phyloP scores from a whole-genome alignment of 1,140 invertebrate species.

The Sarcophaga peregrina region DNA sequence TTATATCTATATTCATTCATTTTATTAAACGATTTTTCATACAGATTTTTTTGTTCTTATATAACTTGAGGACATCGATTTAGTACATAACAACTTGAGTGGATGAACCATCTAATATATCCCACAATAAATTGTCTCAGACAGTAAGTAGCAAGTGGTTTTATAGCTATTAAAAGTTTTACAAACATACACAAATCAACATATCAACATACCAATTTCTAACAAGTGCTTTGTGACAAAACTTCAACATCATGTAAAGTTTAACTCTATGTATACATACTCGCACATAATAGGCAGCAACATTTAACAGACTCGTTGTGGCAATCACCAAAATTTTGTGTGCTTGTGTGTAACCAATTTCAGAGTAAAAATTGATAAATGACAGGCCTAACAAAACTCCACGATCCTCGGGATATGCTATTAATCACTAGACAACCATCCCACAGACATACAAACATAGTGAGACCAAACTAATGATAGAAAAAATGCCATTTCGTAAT shows the following conservation, averaged over 20 bases:
- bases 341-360: conserved; percentile 32
- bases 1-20: neutral
- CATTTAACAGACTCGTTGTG: no score
- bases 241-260: neutral
- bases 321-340: neutral
- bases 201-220: no score
- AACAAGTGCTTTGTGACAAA: neutral
- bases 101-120: neutral
- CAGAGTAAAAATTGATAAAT: conserved; percentile 34
- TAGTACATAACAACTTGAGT: neutral
- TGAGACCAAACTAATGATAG: neutral
- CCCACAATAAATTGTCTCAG: neutral
- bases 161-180: no score
- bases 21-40: neutral
- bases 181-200: no score
- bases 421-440: neutral
- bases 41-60: neutral
- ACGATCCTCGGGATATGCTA: conserved; percentile 30
- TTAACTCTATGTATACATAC: no score
- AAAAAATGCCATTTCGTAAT: neutral
- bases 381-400: conserved; percentile 34
- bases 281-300: neutral
- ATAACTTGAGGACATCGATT: neutral
- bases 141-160: neutral
- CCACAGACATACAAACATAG: neutral